phyloP scores from a whole-genome alignment of 2,113 vertebrate species.

The Laticauda colubrina region DNA sequence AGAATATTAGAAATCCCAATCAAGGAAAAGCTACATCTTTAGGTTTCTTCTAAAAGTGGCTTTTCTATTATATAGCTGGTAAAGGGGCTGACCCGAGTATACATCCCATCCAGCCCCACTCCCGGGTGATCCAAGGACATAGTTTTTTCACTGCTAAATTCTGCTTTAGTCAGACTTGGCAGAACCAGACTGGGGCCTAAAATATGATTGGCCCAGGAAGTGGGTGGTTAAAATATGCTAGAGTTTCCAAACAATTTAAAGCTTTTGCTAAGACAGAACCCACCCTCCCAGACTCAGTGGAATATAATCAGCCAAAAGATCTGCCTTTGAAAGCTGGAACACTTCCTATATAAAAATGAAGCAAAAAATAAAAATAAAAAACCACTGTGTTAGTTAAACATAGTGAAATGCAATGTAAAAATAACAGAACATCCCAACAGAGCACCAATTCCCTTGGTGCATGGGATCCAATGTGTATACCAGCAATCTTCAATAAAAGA shows the following conservation, averaged over 20 bases:
- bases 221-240: constrained; percentile 8
- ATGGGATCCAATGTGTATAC: neutral
- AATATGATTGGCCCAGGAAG: neutral
- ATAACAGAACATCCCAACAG: neutral
- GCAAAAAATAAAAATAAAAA: neutral
- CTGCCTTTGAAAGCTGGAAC: constrained; percentile 16
- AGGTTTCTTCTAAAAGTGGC: neutral
- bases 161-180: constrained; percentile 7
- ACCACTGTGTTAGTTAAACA: neutral
- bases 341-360: neutral
- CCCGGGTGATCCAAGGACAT: constrained; percentile 8
- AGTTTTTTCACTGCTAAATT: constrained; percentile 1
- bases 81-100: neutral
- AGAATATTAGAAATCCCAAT: neutral
- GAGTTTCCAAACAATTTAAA: constrained; percentile 22
- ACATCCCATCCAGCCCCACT: neutral
- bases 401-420: neutral
- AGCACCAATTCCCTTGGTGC: neutral
- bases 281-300: neutral
- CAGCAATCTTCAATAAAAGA: neutral
- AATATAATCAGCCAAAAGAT: neutral
- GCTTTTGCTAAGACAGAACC: constrained; percentile 11
- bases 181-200: neutral
- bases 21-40: neutral
- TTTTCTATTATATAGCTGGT: neutral